Evolutionary conservation across 30 jellyfish, hydroid and myxozoan species (phyloP), one percentile per base, ranked within the genome.

Genomic region (Aurelia sp.): DNA sequence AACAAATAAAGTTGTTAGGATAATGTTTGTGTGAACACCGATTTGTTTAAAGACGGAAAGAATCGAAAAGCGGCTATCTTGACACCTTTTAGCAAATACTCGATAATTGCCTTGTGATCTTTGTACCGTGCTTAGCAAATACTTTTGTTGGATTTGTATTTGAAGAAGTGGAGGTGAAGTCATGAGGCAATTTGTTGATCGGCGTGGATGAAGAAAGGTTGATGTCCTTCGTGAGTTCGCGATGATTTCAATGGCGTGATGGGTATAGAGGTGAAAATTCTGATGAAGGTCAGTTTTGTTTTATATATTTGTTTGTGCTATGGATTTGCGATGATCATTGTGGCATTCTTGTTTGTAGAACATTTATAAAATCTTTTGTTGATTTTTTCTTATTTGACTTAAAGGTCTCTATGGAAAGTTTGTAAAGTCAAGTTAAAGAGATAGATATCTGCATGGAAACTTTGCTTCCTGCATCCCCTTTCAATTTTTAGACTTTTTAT

Each of bases 81-180:
- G 47, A 62, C 77, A 53, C 76, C 62, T 20, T 31, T 76, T 60
- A 58, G 87, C 76, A 76, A 76, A 76, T 76, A 76, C 64, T 53
- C 66, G 73, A 22, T 40, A 58, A 19, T 33, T 17, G 68, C 62
- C 87, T 57, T 59, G 6, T 57, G 87, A 35, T 60, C 76, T 47
- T 59, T 18, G 23, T 59, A 18, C 33, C 33, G 11, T 59, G 69
- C 33, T 59, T 59, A 33, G 23, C 11, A 44, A 44, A 44, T 59
- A 59, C 16, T 4, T 21, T 59, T 59, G 11, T 13, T 59, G 69
- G 23, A 59, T 6, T 1, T 59, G 33, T 18, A 18, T 59, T 59
- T 44, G 55, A 44, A 44, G 55, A 8, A 44, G 55, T 44, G 55
- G 55, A 44, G 55, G 55, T 44, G 3, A 44, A 9, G 10, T 44